phyloP scores from a whole-genome alignment of 2,888 invertebrate species.

The Poecilobothrus nobilitatus region DNA sequence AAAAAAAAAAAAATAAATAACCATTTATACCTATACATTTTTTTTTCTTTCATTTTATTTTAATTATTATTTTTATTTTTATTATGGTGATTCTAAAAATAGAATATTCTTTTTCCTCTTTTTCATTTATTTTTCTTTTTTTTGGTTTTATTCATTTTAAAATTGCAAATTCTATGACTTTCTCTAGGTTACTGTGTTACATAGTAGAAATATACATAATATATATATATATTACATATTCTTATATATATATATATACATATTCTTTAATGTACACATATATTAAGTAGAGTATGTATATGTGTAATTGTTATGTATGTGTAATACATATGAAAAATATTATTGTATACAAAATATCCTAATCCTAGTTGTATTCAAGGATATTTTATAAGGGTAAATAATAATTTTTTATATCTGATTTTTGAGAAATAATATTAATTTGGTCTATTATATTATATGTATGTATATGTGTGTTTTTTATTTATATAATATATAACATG shows the following conservation, averaged over 20 bases:
- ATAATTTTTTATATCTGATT: too few species aligned
- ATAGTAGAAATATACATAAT: too few species aligned
- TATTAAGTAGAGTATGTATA: not conserved
- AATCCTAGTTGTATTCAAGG: not conserved
- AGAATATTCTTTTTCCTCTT: not conserved
- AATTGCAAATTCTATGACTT: slow-evolving; percentile 2
- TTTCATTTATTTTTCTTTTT: not conserved
- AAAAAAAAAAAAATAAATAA: too few species aligned
- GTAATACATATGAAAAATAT: not conserved
- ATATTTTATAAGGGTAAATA: too few species aligned
- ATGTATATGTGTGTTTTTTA: too few species aligned
- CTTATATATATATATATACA: too few species aligned
- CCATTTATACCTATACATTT: too few species aligned
- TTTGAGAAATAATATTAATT: too few species aligned
- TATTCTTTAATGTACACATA: not conserved
- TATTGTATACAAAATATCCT: not conserved
- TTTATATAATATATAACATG: too few species aligned
- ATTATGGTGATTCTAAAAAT: not conserved
- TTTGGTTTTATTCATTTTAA: not conserved
- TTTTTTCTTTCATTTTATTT: not conserved
- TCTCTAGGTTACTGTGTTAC: not conserved
- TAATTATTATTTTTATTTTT: not conserved
- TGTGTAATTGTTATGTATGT: not conserved
- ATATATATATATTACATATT: not conserved
- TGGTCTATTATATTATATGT: too few species aligned